Evolutionary conservation across 2,888 invertebrate species (phyloP).

Genomic region (Lordiphosa andalusiaca): DNA sequence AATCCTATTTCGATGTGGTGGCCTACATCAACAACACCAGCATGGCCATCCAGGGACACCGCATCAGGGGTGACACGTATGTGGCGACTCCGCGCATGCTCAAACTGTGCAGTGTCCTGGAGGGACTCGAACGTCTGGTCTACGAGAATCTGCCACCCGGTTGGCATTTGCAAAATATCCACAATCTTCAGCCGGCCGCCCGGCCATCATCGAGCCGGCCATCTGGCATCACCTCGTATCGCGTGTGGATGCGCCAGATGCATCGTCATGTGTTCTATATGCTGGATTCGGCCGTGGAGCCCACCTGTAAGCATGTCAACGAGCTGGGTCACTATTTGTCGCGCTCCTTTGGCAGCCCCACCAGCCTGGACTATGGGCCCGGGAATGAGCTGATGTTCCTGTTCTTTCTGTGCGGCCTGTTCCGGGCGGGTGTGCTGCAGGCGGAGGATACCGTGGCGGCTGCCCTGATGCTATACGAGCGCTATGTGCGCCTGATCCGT

Average conservation of each 20-base stretch:
- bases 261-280: constrained; percentile 83
- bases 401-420: constrained; percentile 96
- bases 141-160: constrained; percentile 76
- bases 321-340: constrained; percentile 93
- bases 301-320: constrained; percentile 83
- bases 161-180: constrained; percentile 1
- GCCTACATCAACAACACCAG: constrained; percentile 94
- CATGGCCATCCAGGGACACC: constrained; percentile 90
- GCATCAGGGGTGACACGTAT: constrained; percentile 83
- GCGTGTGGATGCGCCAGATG: constrained; percentile 88
- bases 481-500: constrained; percentile 91
- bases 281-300: constrained; percentile 84
- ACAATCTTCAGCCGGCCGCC: constrained; percentile 81
- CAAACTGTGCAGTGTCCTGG: constrained; percentile 85
- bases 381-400: constrained; percentile 98
- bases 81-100: constrained; percentile 82
- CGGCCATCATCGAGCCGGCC: neutral
- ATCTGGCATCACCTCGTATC: constrained; percentile 88
- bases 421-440: constrained; percentile 89
- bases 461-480: constrained; percentile 82
- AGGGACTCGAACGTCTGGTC: constrained; percentile 86
- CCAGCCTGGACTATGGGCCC: constrained; percentile 98
- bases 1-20: constrained; percentile 90
- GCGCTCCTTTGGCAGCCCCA: constrained; percentile 96
- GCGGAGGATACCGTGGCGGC: constrained; percentile 89